A percentile compares a stretch with the other conserved stretches of the same genome.
These are phyloP conservation scores for Diachrysia chrysitis DNA, from an alignment of 2,888 invertebrate genomes.

Conservation along the genomic window DNA sequence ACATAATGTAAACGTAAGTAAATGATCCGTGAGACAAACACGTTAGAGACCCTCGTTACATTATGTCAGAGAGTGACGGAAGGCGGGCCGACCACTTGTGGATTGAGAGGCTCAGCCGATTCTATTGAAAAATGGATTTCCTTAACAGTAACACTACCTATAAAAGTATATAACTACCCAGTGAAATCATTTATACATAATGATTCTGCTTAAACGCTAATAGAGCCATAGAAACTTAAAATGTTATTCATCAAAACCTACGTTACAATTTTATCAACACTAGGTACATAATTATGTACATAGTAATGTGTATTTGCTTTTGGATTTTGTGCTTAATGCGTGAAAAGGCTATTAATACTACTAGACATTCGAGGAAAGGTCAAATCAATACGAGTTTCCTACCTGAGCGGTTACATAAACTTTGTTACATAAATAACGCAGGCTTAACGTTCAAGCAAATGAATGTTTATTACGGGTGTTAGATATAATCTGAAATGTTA, in stretches of 20 bases:
- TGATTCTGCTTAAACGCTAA: no score
- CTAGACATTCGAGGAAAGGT: conserved; percentile 17
- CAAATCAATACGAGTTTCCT: conserved; percentile 24
- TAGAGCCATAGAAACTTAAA: no score
- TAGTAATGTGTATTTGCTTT: neutral
- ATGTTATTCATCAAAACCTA: no score
- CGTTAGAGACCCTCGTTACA: conserved; percentile 57
- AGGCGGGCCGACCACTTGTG: conserved; percentile 87
- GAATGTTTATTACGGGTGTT: conserved; percentile 3
- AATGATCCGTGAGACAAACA: conserved; percentile 37
- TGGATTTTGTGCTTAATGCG: neutral
- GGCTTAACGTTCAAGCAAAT: neutral
- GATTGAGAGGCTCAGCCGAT: conserved; percentile 72
- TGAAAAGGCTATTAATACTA: conserved; percentile 1
- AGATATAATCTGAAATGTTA: neutral
- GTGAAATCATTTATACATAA: neutral
- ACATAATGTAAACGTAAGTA: conserved; percentile 24
- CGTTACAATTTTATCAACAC: neutral
- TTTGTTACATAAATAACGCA: conserved; percentile 19
- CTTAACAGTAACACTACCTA: conserved; percentile 26
- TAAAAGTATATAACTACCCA: neutral
- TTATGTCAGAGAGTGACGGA: conserved; percentile 66
- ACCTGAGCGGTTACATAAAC: conserved; percentile 30
- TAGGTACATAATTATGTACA: neutral
- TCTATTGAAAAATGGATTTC: conserved; percentile 75